Evolutionary conservation across 2,888 invertebrate species (phyloP).

Genomic region (Macrosoma leucophasiata): DNA sequence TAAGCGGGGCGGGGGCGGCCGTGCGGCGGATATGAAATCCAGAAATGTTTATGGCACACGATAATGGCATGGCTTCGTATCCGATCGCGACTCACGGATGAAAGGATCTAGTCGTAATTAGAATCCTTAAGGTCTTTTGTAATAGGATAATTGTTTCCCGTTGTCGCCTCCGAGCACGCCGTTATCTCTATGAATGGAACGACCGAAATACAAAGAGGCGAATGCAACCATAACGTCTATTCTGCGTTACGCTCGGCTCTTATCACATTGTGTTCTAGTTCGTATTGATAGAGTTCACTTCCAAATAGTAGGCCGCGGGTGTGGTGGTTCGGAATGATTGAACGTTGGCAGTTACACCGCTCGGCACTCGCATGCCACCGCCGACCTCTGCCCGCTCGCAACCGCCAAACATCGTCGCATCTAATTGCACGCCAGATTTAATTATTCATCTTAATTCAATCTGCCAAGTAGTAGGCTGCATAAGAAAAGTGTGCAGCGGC

Average conservation of each 20-base stretch:
- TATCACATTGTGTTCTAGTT: slow-evolving; percentile 40
- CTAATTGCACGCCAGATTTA: slow-evolving; percentile 61
- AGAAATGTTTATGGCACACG: slow-evolving; percentile 68
- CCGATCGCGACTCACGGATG: slow-evolving; percentile 62
- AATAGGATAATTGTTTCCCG: slow-evolving; percentile 66
- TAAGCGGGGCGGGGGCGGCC: slow-evolving; percentile 65
- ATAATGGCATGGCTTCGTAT: slow-evolving; percentile 63
- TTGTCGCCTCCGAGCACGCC: slow-evolving; percentile 54
- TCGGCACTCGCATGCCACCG: slow-evolving; percentile 26
- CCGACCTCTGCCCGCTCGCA: slow-evolving; percentile 52
- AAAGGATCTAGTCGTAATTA: slow-evolving; percentile 63
- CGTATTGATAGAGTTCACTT: slow-evolving; percentile 35
- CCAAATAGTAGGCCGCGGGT: slow-evolving; percentile 25
- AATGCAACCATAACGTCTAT: slow-evolving; percentile 41
- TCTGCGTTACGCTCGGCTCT: slow-evolving; percentile 35
- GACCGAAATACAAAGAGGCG: slow-evolving; percentile 53
- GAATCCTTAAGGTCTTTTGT: slow-evolving; percentile 65
- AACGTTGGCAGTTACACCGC: slow-evolving; percentile 54
- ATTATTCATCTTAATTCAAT: slow-evolving; percentile 45
- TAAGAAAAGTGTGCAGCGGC: slow-evolving; percentile 11
- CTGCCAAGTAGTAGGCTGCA: slow-evolving; percentile 28
- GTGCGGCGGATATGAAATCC: slow-evolving; percentile 65
- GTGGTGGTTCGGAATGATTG: slow-evolving; percentile 47
- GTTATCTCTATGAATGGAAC: slow-evolving; percentile 61
- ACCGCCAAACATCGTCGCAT: slow-evolving; percentile 59